Conservation (phyloP, 2,797 vertebrate species). For the Spea hammondii region DNA sequence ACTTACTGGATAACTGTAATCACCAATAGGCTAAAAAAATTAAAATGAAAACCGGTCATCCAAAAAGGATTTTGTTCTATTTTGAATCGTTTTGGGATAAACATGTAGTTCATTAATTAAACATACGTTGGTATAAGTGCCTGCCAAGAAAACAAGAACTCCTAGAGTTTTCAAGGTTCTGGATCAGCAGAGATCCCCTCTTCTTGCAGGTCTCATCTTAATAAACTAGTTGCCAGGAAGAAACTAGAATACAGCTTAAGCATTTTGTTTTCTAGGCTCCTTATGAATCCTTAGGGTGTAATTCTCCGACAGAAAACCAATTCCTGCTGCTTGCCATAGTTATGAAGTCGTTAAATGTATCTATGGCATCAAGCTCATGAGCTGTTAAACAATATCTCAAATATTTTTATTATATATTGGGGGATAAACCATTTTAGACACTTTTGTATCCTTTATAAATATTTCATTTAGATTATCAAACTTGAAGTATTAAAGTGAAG, state of each 20-base stretch:
- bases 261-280: conserved; percentile 3
- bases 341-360: conserved; percentile 46
- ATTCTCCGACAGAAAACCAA: conserved; percentile 34
- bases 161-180: too few relatives aligned
- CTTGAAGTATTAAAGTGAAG: too few relatives aligned
- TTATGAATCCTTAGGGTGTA: conserved; percentile 36
- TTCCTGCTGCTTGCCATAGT: conserved; percentile 31
- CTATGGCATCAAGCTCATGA: conserved; percentile 24
- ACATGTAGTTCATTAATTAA: too few relatives aligned
- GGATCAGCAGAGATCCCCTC: neutral
- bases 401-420: neutral
- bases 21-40: too few relatives aligned
- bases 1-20: too few relatives aligned
- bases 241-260: conserved; percentile 21
- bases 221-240: conserved; percentile 16
- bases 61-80: too few relatives aligned
- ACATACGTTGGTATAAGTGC: too few relatives aligned
- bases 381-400: conserved; percentile 12
- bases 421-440: neutral
- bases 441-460: neutral
- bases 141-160: too few relatives aligned
- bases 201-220: conserved; percentile 30
- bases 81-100: too few relatives aligned
- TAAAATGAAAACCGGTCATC: too few relatives aligned
- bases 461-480: too few relatives aligned